Base-by-base conservation (phyloP, 1,140 invertebrate species). In the Bombus cullumanus region DNA sequence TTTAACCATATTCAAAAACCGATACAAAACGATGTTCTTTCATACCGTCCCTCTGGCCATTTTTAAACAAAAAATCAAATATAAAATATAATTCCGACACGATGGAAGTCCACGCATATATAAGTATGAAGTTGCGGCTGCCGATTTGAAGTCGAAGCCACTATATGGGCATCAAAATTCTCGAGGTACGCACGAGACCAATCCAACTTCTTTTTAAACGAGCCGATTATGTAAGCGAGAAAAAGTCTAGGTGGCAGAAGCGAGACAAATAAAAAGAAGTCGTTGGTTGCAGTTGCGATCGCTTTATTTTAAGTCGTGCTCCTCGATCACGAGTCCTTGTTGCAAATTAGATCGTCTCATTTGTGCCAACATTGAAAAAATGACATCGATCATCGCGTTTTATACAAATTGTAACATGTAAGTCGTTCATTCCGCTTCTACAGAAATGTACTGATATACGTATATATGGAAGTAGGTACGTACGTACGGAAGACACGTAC, bases 151-250 rank as follows among this genome's bases (percentile, higher is more conserved):
- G 12, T 25, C 39, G 37, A 43, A 15, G 10, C 39, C 39, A 9
- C 31, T 28, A 31, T 62, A 79, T 41, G 71, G 37, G 78, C 79
- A 88, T 91, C 86, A 77, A 92, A 93, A 92, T 90, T 86, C 90
- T 86, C 86, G 81, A 92, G 83, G 79, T 62, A 39, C 53, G 22
- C 69, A 47, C 62, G 43, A 84, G 81, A 88, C 85, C 82, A 43
- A 87, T 81, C 83, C 39, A 74, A 81, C 86, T 85, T 88, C 73
- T 92, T 92, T 91, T 92, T 86, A 89, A 92, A 92, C 89, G 81
- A 76, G 86, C 91, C 81, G 87, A 92, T 93, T 91, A 91, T 82
- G 76, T 91, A 91, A 91, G 88, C 73, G 71, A 80, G 39, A 86
- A 86, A 88, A 86, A 88, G 22, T 25, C 28, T 79, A 47, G 39